Evolutionary conservation across 2,888 invertebrate genomes (phyloP).

Genomic region (Monopis laevigella): DNA sequence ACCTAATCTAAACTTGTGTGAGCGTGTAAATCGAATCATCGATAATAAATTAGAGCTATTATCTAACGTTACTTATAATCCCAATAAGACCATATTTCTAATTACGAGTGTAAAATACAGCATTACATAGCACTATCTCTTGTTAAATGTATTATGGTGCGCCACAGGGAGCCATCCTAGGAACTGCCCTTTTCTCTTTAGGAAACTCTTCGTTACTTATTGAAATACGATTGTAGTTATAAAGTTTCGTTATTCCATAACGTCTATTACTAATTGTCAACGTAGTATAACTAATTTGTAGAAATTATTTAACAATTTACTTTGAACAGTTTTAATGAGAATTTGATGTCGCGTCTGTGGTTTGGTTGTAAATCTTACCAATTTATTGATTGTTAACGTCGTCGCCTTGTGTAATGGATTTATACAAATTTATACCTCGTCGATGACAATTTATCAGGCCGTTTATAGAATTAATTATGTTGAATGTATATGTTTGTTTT

Average conservation of each 20-base stretch:
- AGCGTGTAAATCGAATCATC: too few species aligned
- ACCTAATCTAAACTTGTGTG: too few species aligned
- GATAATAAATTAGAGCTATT: slow-evolving; percentile 6
- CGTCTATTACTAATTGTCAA: slow-evolving; percentile 24
- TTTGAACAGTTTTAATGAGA: slow-evolving; percentile 5
- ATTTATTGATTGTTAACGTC: slow-evolving; percentile 10
- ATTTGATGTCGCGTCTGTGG: background rate
- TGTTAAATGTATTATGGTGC: slow-evolving; percentile 21
- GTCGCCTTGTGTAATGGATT: slow-evolving; percentile 1
- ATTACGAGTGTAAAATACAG: slow-evolving; percentile 20
- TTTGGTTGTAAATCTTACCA: slow-evolving; percentile 4
- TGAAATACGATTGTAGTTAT: slow-evolving; percentile 25
- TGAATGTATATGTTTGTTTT: too few species aligned
- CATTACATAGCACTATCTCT: slow-evolving; percentile 22
- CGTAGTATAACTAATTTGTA: slow-evolving; percentile 22
- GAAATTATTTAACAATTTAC: slow-evolving; percentile 24
- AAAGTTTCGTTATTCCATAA: slow-evolving; percentile 20
- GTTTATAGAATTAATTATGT: too few species aligned
- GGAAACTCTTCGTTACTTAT: slow-evolving; percentile 9
- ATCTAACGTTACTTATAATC: background rate
- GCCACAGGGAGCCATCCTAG: slow-evolving; percentile 24
- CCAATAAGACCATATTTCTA: slow-evolving; percentile 12
- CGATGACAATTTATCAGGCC: background rate
- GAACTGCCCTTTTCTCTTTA: slow-evolving; percentile 11
- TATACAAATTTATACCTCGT: slow-evolving; percentile 1